A percentile compares a stretch with the other conserved stretches of the same genome.
Evolutionary conservation across 2,113 vertebrate genomes (phyloP).

Genomic region (Gnathochromis pfefferi): DNA sequence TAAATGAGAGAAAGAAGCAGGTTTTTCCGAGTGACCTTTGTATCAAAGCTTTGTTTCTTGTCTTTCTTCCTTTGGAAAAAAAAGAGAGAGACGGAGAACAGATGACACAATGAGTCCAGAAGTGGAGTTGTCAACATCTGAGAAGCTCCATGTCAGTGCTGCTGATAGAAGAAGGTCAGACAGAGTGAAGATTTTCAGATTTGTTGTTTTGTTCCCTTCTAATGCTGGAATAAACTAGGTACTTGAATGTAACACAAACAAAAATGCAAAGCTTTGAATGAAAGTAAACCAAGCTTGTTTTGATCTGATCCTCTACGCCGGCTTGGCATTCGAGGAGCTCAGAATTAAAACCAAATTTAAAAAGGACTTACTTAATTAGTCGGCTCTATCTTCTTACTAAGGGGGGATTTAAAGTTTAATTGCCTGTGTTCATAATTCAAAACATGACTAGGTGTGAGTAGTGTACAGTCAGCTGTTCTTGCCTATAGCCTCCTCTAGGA

Average conservation of each 20-base stretch:
- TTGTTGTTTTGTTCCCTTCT: not conserved
- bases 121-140: constrained; percentile 43
- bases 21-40: constrained; percentile 27
- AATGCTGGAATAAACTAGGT: not conserved
- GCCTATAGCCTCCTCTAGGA: constrained; percentile 44
- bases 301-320: not conserved
- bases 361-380: constrained; percentile 23
- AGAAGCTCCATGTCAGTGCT: constrained; percentile 6
- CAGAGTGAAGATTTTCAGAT: not conserved
- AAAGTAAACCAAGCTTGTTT: not conserved
- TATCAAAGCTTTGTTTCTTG: not conserved
- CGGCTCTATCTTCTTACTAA: constrained; percentile 23
- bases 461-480: constrained; percentile 48
- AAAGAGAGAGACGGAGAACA: not conserved
- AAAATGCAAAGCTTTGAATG: not conserved
- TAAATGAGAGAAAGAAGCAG: constrained; percentile 14
- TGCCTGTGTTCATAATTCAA: constrained; percentile 48
- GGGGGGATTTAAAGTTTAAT: constrained; percentile 53
- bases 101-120: constrained; percentile 51
- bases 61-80: not conserved
- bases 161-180: constrained; percentile 32
- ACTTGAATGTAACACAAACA: not conserved
- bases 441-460: constrained; percentile 27
- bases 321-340: constrained; percentile 2
- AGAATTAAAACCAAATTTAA: constrained; percentile 3